phyloP scores from a whole-genome alignment of 2,113 vertebrate genomes.

The Corythornis madagascariensis region DNA sequence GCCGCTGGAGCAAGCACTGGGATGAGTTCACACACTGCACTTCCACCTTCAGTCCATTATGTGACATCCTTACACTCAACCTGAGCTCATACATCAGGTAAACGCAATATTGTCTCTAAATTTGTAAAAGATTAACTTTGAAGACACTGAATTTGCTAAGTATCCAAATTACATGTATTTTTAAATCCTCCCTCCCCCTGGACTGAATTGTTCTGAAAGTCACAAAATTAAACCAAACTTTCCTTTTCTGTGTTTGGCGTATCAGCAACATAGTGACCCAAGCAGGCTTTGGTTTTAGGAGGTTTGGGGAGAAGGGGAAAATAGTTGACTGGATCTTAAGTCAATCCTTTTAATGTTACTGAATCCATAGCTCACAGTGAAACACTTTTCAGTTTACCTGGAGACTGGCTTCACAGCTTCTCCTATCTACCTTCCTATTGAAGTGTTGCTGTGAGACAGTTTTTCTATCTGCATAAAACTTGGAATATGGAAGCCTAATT shows the following conservation, averaged over 20 bases:
- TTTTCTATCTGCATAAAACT: neutral
- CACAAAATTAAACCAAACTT: neutral
- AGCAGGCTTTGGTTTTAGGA: neutral
- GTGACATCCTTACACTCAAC: neutral
- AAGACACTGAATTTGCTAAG: neutral
- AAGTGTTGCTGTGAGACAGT: neutral
- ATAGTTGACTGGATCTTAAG: neutral
- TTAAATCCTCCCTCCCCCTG: neutral
- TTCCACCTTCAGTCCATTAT: neutral
- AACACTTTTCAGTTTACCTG: neutral
- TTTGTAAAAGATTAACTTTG: neutral
- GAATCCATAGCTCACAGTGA: neutral
- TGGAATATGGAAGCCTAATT: constrained; percentile 4
- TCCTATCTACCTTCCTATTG: neutral
- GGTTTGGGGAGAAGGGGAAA: neutral
- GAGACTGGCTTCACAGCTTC: neutral
- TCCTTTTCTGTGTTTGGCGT: neutral
- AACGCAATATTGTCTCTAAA: neutral
- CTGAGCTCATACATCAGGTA: neutral
- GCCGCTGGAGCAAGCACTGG: neutral
- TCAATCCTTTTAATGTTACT: neutral
- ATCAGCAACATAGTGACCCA: neutral
- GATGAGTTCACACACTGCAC: neutral
- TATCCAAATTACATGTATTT: neutral
- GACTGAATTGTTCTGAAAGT: neutral